Base-by-base conservation (phyloP, 2,113 vertebrate genomes). In the Leucopsar rothschildi region DNA sequence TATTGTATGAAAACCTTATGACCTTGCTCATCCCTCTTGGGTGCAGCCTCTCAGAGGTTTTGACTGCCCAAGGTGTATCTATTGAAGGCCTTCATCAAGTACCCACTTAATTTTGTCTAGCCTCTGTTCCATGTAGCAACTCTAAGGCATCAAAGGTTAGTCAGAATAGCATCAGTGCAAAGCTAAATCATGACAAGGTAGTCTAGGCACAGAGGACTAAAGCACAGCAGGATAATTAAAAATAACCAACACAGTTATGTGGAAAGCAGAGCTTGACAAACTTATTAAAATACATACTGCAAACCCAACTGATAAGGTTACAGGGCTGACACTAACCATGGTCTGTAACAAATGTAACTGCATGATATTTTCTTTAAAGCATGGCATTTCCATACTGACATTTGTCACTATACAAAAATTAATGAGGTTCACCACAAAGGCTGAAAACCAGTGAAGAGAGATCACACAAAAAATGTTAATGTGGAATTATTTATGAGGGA, bases 1-100 rank as follows among this genome's bases (percentile, higher is more conserved):
- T 4, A 52, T 13, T 33, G 35, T 6, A 10, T 42, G 8, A n/a
- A 42, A 28, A 63, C 27, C 18, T 63, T 1, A 0, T 50, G 13
- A 16, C 45, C 10, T 2, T 10, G 29, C 16, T 39, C 20, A 29
- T 31, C 49, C 20, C 22, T 23, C 28, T 53, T 4, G 3, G 28
- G 21, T 40, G 49, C 18, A 70, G 49, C 28, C 21, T 35, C 15
- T n/a, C 75, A 42, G 59, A 63, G 59, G 28, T 50, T 76, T 18
- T 15, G 17, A 21, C 13, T 52, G 23, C 29, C 22, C 35, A n/a
- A 25, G 17, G 10, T 50, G 35, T 11, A 27, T 13, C 16, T 27
- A 7, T 4, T 77, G 18, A 78, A 63, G 11, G 23, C 29, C 13
- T 42, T 42, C 18, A 63, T 27, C 17, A n/a, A n/a, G n/a, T 10